These are phyloP conservation scores for Aleiodes leptofemur DNA, from an alignment of 2,888 invertebrate species.

Conservation along the genomic window DNA sequence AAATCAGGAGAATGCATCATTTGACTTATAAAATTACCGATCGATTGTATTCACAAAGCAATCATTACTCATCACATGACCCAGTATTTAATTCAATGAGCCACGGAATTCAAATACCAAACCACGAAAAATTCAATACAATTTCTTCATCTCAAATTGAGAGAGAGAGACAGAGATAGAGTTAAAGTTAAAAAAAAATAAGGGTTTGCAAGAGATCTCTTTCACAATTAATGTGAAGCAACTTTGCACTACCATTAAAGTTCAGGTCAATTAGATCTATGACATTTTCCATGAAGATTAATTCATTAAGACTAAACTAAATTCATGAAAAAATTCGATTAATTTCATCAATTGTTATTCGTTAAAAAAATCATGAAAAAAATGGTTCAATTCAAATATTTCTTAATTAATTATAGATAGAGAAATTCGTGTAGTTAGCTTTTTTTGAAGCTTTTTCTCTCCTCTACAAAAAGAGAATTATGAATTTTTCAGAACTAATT, in stretches of 20 bases:
- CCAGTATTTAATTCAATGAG: conserved; percentile 10
- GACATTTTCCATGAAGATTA: conserved; percentile 35
- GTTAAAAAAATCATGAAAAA: too few species aligned
- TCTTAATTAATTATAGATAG: too few species aligned
- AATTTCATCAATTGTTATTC: not conserved
- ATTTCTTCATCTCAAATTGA: conserved; percentile 1
- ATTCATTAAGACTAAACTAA: conserved; percentile 17
- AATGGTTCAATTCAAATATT: too few species aligned
- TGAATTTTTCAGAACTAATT: too few species aligned
- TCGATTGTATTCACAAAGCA: conserved; percentile 19
- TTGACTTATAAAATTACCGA: conserved; percentile 23
- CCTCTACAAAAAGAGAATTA: too few species aligned
- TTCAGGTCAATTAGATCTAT: conserved; percentile 47
- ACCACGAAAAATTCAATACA: conserved; percentile 6
- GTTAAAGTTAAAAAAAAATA: not conserved
- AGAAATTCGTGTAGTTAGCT: too few species aligned
- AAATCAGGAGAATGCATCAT: conserved; percentile 7
- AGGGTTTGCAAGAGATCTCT: conserved; percentile 18
- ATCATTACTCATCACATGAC: conserved; percentile 8
- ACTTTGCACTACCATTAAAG: conserved; percentile 36
- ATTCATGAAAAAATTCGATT: not conserved
- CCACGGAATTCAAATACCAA: conserved; percentile 1
- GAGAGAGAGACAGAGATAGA: not conserved
- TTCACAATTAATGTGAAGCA: conserved; percentile 46
- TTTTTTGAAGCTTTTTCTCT: too few species aligned